A percentile compares a stretch with the other conserved stretches of the same genome.
Conservation (phyloP, 1,140 invertebrate genomes). For the Dendroctonus valens region DNA sequence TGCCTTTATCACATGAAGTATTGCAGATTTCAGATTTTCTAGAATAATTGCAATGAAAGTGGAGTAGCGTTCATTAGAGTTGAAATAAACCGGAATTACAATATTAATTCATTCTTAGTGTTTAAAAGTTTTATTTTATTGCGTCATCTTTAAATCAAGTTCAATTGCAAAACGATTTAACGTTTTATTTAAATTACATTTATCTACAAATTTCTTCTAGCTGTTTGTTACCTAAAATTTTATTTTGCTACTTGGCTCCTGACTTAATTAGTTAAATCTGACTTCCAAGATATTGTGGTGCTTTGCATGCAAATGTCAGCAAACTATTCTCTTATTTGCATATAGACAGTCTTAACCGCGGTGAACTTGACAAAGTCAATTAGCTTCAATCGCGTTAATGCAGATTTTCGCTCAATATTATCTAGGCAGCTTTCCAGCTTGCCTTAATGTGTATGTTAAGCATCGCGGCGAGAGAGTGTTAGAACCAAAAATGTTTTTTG, state of each 20-base stretch:
- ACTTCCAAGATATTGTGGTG: conserved; percentile 25
- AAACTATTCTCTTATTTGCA: conserved; percentile 32
- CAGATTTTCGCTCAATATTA: conserved; percentile 25
- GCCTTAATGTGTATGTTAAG: conserved; percentile 3
- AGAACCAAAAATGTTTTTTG: too few relatives aligned
- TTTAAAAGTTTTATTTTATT: too few relatives aligned
- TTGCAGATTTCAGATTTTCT: too few relatives aligned
- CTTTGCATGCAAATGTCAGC: conserved; percentile 29
- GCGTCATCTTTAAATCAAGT: too few relatives aligned
- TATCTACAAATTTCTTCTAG: background rate
- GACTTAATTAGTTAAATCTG: conserved; percentile 30
- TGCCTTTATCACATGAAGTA: too few relatives aligned
- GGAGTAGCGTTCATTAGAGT: too few relatives aligned
- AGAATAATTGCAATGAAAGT: too few relatives aligned
- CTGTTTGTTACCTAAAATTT: conserved; percentile 15
- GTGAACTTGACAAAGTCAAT: conserved; percentile 33
- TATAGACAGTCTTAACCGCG: conserved; percentile 32
- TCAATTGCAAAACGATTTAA: background rate
- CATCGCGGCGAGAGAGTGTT: too few relatives aligned
- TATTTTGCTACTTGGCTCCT: conserved; percentile 11
- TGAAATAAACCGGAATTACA: too few relatives aligned
- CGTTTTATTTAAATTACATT: background rate
- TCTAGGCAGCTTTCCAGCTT: conserved; percentile 24
- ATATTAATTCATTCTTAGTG: too few relatives aligned
- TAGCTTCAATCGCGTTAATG: conserved; percentile 31